Percentiles rank a stretch among this genome's conserved stretches.
Conservation (phyloP, 1,140 invertebrate species). For the Xylocopa sonorina region DNA sequence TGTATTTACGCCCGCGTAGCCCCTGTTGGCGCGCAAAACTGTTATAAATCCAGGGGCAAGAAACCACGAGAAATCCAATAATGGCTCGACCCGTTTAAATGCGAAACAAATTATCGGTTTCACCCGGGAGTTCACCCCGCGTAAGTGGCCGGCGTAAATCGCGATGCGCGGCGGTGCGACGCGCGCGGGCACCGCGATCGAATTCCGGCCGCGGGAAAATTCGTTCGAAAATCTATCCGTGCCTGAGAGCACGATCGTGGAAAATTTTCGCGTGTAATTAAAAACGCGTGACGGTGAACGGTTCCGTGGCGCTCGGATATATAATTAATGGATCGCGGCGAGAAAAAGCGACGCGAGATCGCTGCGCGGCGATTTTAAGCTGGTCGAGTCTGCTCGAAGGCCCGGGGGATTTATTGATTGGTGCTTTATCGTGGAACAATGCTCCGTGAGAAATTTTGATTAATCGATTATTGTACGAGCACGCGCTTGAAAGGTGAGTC, state of each 20-base stretch:
- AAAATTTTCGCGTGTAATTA: slow-evolving; percentile 33
- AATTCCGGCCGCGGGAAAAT: slow-evolving; percentile 32
- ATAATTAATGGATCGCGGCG: neutral
- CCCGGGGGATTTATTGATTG: slow-evolving; percentile 7
- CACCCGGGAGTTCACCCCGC: neutral
- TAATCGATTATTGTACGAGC: neutral
- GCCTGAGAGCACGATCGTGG: no score
- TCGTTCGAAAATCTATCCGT: slow-evolving; percentile 25
- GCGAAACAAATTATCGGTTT: slow-evolving; percentile 30
- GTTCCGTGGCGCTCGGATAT: neutral
- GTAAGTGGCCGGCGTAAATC: slow-evolving; percentile 34
- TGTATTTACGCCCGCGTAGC: slow-evolving; percentile 2
- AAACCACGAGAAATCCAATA: slow-evolving; percentile 44
- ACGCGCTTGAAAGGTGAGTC: no score
- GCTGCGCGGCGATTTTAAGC: neutral
- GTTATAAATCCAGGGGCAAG: slow-evolving; percentile 37
- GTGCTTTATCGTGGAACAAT: neutral
- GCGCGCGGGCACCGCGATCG: neutral
- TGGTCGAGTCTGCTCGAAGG: neutral
- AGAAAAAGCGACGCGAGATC: neutral
- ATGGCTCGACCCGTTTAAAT: slow-evolving; percentile 33
- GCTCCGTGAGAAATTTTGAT: slow-evolving; percentile 4
- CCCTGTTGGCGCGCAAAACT: slow-evolving; percentile 1
- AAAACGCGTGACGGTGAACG: slow-evolving; percentile 1
- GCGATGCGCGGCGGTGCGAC: neutral